Evolutionary conservation across 1,140 invertebrate species (phyloP), one percentile per base, ranked within the genome.

Genomic region (Drosophila nigromelanica): DNA sequence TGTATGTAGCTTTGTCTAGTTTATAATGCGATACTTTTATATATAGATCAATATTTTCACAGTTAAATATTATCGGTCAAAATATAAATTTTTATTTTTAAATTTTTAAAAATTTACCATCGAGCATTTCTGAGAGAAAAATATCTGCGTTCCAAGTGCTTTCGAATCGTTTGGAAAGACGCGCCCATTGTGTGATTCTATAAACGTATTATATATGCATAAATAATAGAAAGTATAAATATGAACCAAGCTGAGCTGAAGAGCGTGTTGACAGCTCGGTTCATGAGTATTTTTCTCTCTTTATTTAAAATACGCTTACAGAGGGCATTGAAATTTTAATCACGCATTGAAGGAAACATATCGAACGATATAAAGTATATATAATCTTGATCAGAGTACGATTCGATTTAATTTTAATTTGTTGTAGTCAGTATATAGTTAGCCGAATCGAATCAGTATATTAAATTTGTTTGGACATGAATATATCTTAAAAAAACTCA

Each of bases 221-320:
- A 86, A 86, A 87, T 76, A 87, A 87, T 67, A 78, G 70, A 81
- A 70, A 73, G 82, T 79, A 87, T 76, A 72, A 79, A 87, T 87
- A 81, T 86, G 75, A 86, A 52, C 61, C 61, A 33, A 67, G 71
- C 63, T 62, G 14, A 62, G 70, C 39, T 40, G 50, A 64, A 40
- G 47, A 62, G 67, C 58, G 43, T 70, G 72, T 74, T 71, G 72
- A 74, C 72, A 74, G 67, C 67, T 55, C 50, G 43, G 40, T 56
- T 52, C 39, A 14, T 50, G 6, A 7, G 21, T 24, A 21, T 63
- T 47, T 62, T n/a, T 45, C 27, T 58, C 27, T 45, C 21, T 24
- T 1, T 10, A 6, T 33, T 40, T 43, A 2, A 14, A 15, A 52
- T 52, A 35, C 50, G 14, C 50, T 52, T 15, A 15, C 24, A 27